Conservation (phyloP, 2,113 vertebrate species). For the Parus major region DNA sequence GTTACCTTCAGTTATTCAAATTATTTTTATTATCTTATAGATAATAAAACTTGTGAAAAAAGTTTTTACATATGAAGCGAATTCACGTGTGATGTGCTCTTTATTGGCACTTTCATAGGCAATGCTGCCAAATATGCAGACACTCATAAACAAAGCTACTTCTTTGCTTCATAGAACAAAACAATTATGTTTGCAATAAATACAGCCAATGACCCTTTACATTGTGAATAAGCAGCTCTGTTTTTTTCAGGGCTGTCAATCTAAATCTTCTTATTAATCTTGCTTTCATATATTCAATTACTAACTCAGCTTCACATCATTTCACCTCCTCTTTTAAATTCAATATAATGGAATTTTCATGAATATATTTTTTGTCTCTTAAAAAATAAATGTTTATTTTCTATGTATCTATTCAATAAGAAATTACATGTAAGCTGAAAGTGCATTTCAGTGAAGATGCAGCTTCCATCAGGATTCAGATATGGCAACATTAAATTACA, state of each 20-base stretch:
- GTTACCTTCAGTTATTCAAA: background rate
- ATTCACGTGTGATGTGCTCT: rapidly evolving
- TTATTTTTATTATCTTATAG: background rate
- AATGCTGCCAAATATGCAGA: background rate
- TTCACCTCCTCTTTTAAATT: background rate
- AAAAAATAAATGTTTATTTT: background rate
- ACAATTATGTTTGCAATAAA: background rate
- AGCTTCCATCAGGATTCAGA: background rate
- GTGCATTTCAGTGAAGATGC: background rate
- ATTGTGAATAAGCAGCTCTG: background rate
- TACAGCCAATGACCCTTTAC: background rate
- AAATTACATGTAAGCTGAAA: background rate
- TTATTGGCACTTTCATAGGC: background rate
- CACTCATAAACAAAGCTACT: background rate
- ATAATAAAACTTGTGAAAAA: background rate
- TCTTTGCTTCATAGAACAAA: background rate
- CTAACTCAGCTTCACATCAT: background rate
- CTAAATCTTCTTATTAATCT: background rate
- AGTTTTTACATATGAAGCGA: background rate
- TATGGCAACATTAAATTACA: background rate
- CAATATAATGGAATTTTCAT: background rate
- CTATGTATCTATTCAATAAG: background rate
- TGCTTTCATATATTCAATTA: background rate
- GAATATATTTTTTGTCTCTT: background rate
- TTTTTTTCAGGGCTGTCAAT: background rate